Evolutionary conservation across 2,113 vertebrate species (phyloP).

Genomic region (Corapipo altera): DNA sequence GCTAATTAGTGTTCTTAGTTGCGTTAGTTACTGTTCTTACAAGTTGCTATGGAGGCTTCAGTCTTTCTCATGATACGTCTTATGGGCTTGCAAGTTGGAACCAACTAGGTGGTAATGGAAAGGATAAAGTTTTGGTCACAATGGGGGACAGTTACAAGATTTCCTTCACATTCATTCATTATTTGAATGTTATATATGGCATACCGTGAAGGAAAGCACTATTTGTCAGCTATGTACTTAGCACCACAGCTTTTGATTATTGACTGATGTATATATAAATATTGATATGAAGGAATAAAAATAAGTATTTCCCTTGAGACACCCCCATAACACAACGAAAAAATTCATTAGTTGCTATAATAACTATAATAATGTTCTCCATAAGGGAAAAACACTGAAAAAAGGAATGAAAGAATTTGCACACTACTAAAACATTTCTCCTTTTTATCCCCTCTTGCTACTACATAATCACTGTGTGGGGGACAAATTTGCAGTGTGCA

Average conservation of each 20-base stretch:
- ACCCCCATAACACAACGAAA: not conserved
- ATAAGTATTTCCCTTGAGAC: not conserved
- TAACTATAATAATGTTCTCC: not conserved
- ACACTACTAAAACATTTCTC: not conserved
- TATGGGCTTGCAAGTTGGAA: not conserved
- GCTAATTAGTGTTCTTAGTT: not conserved
- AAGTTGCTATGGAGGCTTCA: not conserved
- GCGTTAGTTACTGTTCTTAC: not conserved
- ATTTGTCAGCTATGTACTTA: not conserved
- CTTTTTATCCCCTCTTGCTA: not conserved
- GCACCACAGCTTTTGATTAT: not conserved
- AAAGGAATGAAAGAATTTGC: not conserved
- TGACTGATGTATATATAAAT: not conserved
- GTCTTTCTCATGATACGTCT: not conserved
- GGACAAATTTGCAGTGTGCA: not conserved
- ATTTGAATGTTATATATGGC: not conserved
- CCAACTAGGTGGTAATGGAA: not conserved
- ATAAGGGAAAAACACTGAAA: not conserved
- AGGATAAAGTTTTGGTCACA: not conserved
- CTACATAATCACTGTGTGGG: not conserved
- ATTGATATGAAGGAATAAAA: not conserved
- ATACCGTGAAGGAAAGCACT: not conserved
- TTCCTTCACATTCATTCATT: not conserved
- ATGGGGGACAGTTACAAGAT: not conserved
- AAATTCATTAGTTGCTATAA: not conserved